These are phyloP conservation scores for Pseudomyrmex concolor DNA, from an alignment of 1,140 invertebrate species.

Conservation along the genomic window DNA sequence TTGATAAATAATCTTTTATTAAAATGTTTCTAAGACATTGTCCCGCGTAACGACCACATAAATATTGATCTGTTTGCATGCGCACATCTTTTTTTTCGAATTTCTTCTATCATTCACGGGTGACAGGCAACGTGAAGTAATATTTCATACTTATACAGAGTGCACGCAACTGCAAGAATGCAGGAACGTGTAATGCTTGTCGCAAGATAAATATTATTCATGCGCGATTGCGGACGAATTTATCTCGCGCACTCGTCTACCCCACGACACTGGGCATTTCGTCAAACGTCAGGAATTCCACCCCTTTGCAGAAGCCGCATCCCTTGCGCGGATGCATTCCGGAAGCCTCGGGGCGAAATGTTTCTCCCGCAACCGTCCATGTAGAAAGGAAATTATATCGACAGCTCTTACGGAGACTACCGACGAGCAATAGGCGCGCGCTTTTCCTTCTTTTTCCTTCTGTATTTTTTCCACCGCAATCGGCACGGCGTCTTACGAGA, in stretches of 20 bases:
- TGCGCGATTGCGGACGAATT: conserved; percentile 48
- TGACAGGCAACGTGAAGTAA: not conserved
- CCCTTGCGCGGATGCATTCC: conserved; percentile 41
- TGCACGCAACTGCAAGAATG: not conserved
- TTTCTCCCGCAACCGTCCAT: conserved; percentile 45
- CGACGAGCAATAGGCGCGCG: conserved; percentile 37
- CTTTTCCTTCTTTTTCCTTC: conserved; percentile 27
- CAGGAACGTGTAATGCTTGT: conserved; percentile 12
- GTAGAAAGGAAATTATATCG: conserved; percentile 60
- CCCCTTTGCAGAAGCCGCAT: conserved; percentile 25
- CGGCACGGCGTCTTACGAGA: conserved; percentile 40
- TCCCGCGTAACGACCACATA: not conserved
- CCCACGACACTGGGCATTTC: conserved; percentile 37
- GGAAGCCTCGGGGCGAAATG: conserved; percentile 42
- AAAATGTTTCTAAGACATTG: not conserved
- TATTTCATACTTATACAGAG: not conserved
- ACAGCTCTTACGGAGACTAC: conserved; percentile 57
- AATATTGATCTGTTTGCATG: not conserved
- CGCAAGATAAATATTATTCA: conserved; percentile 53
- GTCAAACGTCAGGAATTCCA: conserved; percentile 54
- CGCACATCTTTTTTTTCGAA: not conserved
- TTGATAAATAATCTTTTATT: not conserved
- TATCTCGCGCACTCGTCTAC: conserved; percentile 27
- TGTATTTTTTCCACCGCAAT: conserved; percentile 38
- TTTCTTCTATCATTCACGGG: not conserved